Evolutionary conservation across 2,797 vertebrate species (phyloP), one percentile per base, ranked within the genome.

Genomic region (Bradypodion ventrale): DNA sequence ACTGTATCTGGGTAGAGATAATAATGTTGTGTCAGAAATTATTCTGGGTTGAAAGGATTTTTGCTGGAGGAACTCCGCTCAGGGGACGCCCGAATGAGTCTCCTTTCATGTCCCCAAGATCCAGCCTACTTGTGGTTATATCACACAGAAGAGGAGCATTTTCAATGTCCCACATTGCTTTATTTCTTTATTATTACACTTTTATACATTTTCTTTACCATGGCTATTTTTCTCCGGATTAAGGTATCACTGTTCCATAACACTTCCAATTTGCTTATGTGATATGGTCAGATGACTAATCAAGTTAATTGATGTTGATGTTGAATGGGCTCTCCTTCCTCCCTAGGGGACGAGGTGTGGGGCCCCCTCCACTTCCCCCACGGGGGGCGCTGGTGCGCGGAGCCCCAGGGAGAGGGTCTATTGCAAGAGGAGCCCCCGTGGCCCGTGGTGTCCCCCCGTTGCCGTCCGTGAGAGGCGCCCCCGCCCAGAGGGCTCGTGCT

Each of bases 381-480:
- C 96, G 97, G 2, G 97, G 98, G 1, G 97, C 97, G 15, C 95
- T 96, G 12, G 97, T 97, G 27, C 95, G 98, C 7, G 98, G 98
- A 7, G 97, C 96, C 7, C 95, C 96, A 0, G 97, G 97, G 4
- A 95, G 98, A 5, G 98, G 98, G 3, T 96, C 94, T 1, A 95
- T 97, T 12, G 93, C 96, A 0, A 95, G 98, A 88, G 98, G 98
- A 77, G 96, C 96, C 1, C 96, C 97, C 0, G 93, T 97, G 4
- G 96, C 97, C 66, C 95, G 98, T 0, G 98, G 98, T 2, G 97
- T 97, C 0, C 97, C 95, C 16, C 96, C 97, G 0, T 89, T 96
- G 32, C 94, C 96, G 9, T 91, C 96, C 0, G 90, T 93, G 21
- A 96, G 98, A 37, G 98, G 97, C 1, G 94, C 97, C 56, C 93